A percentile compares a stretch with the other conserved stretches of the same genome.
These are phyloP conservation scores for Nesidiocoris tenuis DNA, from an alignment of 2,888 invertebrate genomes.

Conservation along the genomic window DNA sequence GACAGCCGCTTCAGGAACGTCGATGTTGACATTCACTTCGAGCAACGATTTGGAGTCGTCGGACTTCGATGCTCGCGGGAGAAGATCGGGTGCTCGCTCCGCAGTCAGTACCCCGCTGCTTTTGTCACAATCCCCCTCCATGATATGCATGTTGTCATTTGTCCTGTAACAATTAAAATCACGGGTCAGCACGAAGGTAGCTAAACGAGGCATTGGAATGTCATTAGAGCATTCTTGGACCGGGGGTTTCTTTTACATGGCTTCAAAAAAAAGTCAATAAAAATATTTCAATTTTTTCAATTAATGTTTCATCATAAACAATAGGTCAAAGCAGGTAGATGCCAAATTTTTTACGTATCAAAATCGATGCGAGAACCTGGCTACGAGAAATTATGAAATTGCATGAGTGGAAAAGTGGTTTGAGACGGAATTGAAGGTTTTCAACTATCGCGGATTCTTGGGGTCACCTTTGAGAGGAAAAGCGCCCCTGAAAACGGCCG, in stretches of 20 bases:
- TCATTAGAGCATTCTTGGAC: too few relatives aligned
- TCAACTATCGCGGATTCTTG: too few relatives aligned
- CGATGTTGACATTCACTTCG: background rate
- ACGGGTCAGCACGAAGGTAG: too few relatives aligned
- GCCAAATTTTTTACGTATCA: too few relatives aligned
- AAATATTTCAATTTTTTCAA: too few relatives aligned
- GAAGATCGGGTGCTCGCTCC: slow-evolving; percentile 45
- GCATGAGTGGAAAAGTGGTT: too few relatives aligned
- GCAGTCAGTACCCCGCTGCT: slow-evolving; percentile 43
- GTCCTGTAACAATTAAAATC: slow-evolving; percentile 57
- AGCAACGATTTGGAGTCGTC: background rate
- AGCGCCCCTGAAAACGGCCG: background rate
- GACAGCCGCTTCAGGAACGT: background rate
- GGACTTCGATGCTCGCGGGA: slow-evolving; percentile 9
- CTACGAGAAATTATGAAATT: too few relatives aligned
- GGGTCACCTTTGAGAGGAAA: background rate
- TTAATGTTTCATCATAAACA: too few relatives aligned
- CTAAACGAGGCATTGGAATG: background rate
- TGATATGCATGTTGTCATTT: slow-evolving; percentile 64
- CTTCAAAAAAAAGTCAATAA: background rate
- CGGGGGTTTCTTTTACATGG: background rate
- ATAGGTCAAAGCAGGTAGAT: too few relatives aligned
- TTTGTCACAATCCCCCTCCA: slow-evolving; percentile 57
- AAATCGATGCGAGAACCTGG: too few relatives aligned
- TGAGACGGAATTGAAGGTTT: too few relatives aligned